Conservation (phyloP, 2,888 invertebrate species). For the Hemicrepidius hirtus region DNA sequence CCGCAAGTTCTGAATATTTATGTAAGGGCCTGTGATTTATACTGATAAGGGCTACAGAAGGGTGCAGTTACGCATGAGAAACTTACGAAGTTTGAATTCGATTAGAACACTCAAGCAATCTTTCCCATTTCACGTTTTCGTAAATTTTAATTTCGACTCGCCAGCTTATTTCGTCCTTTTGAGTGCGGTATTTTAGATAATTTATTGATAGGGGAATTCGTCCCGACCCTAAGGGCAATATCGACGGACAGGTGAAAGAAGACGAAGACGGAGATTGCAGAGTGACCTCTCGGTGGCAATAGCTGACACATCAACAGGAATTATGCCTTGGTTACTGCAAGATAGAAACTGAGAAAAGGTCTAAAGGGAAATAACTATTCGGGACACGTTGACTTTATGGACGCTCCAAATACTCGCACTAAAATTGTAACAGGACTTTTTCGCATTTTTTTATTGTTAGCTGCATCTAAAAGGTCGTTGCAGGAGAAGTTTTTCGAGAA, state of each 20-base stretch:
- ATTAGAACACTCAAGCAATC: constrained; percentile 23
- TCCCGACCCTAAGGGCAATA: constrained; percentile 17
- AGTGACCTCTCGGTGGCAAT: constrained; percentile 34
- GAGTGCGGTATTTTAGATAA: constrained; percentile 10
- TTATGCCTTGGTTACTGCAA: constrained; percentile 29
- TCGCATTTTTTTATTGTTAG: constrained; percentile 20
- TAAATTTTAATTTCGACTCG: constrained; percentile 23
- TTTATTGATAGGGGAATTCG: constrained; percentile 16
- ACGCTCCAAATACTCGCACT: constrained; percentile 32
- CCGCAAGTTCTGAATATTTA: constrained; percentile 46
- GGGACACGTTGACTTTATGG: constrained; percentile 36
- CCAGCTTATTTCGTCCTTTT: constrained; percentile 16
- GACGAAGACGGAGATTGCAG: constrained; percentile 28
- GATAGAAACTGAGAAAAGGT: constrained; percentile 37
- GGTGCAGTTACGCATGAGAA: constrained; percentile 24
- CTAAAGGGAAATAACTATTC: constrained; percentile 43
- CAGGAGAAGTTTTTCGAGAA: neutral
- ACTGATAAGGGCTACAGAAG: constrained; percentile 35
- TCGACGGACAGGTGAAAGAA: constrained; percentile 34
- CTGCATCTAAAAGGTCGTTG: neutral
- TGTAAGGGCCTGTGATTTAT: constrained; percentile 45
- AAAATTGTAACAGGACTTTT: constrained; percentile 28
- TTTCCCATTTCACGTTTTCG: constrained; percentile 24
- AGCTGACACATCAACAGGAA: constrained; percentile 40
- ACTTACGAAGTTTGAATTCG: constrained; percentile 8